phyloP scores from a whole-genome alignment of 2,113 vertebrate species.

The Otus sunia region DNA sequence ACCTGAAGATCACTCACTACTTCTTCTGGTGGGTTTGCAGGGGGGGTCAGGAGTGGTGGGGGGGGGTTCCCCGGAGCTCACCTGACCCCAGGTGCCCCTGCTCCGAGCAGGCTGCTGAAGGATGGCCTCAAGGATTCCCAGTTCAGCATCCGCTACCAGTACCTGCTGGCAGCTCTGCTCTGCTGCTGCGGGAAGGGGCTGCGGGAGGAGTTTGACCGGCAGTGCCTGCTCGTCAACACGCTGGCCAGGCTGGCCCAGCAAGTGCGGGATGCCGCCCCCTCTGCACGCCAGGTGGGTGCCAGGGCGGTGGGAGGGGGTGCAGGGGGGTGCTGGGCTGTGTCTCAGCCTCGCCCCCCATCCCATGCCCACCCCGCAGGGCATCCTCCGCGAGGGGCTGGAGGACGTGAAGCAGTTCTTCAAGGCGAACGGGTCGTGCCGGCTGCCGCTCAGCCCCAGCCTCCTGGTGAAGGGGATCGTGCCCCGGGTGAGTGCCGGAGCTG shows the following conservation, averaged over 20 bases:
- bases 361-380: neutral
- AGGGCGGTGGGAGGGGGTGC: fast-evolving
- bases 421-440: slow-evolving; percentile 85
- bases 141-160: slow-evolving; percentile 96
- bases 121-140: slow-evolving; percentile 93
- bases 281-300: slow-evolving; percentile 82
- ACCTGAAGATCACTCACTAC: slow-evolving; percentile 91
- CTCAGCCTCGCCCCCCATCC: neutral
- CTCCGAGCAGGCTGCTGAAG: slow-evolving; percentile 85
- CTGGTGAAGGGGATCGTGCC: slow-evolving; percentile 89
- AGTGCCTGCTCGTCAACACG: slow-evolving; percentile 88
- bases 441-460: slow-evolving; percentile 92
- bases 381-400: slow-evolving; percentile 84
- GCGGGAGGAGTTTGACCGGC: slow-evolving; percentile 91
- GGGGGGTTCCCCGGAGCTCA: fast-evolving
- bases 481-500: slow-evolving; percentile 73
- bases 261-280: slow-evolving; percentile 84
- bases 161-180: slow-evolving; percentile 89
- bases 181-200: slow-evolving; percentile 92
- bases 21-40: slow-evolving; percentile 87
- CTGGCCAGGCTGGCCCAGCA: slow-evolving; percentile 87
- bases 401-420: slow-evolving; percentile 90
- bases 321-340: too few relatives aligned
- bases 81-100: fast-evolving
- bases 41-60: fast-evolving